phyloP scores from a whole-genome alignment of 2,113 vertebrate species.

The Actenoides hombroni region DNA sequence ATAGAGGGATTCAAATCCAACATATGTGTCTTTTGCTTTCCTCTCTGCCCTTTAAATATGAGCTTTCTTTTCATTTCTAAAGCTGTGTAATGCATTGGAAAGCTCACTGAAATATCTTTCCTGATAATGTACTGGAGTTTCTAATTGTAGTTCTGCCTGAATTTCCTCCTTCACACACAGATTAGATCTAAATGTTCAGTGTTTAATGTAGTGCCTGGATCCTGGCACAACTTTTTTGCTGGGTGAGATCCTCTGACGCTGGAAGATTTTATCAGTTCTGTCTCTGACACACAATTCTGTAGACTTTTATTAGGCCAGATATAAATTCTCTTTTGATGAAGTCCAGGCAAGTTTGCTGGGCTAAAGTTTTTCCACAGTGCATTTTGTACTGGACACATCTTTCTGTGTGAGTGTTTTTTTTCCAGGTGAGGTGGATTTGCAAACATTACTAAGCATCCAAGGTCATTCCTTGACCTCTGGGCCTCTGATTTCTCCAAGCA shows the following conservation, averaged over 20 bases:
- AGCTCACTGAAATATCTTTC: background rate
- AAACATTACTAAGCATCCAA: background rate
- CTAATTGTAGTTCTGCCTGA: background rate
- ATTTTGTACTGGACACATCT: background rate
- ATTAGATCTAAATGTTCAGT: background rate
- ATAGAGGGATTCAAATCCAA: background rate
- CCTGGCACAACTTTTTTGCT: background rate
- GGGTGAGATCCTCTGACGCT: background rate
- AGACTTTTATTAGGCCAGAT: background rate
- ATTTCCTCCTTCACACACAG: background rate
- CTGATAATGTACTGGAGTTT: background rate
- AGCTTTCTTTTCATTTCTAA: background rate
- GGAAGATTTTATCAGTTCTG: background rate
- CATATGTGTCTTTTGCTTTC: background rate
- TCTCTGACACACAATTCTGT: background rate
- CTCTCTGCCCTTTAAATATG: conserved; percentile 36
- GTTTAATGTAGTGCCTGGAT: background rate
- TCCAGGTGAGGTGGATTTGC: background rate
- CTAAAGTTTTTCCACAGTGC: background rate
- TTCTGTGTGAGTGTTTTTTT: background rate
- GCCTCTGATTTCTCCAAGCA: background rate
- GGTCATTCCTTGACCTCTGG: background rate
- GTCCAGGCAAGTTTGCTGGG: background rate
- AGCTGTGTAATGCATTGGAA: background rate
- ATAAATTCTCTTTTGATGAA: background rate